Evolutionary conservation across 2,888 invertebrate genomes (phyloP).

Genomic region (Brachyptera risi): DNA sequence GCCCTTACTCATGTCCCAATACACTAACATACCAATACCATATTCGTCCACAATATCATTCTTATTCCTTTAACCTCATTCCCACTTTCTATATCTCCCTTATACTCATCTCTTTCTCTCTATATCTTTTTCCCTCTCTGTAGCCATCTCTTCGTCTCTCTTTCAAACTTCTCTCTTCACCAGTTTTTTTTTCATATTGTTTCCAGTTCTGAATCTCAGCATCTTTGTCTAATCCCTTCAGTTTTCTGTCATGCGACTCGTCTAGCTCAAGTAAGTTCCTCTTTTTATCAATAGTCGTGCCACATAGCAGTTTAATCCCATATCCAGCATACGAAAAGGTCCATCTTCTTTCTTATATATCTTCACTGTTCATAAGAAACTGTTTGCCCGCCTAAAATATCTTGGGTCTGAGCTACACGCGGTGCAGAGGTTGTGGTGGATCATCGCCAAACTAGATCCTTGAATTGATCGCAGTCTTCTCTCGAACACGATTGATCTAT

Average conservation of each 20-base stretch:
- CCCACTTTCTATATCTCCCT: not conserved
- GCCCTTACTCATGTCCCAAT: too few species aligned
- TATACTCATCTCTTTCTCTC: not conserved
- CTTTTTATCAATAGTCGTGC: constrained; percentile 2
- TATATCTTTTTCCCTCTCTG: not conserved
- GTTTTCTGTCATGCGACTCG: not conserved
- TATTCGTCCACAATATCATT: not conserved
- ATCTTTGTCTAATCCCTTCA: not conserved
- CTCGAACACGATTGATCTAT: not conserved
- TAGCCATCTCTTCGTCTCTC: not conserved
- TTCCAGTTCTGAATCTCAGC: not conserved
- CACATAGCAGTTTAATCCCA: not conserved
- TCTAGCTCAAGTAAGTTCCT: not conserved
- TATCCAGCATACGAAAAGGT: too few species aligned
- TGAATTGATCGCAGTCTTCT: not conserved
- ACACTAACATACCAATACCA: too few species aligned
- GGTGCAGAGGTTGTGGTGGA: not conserved
- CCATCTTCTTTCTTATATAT: too few species aligned
- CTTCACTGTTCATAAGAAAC: not conserved
- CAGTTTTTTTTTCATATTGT: constrained; percentile 6
- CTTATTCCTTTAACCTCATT: not conserved
- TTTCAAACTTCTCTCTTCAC: too few species aligned
- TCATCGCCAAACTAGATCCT: constrained; percentile 3
- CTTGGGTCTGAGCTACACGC: too few species aligned
- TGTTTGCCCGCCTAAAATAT: not conserved